Base-by-base conservation (phyloP, 1,140 invertebrate genomes). In the Brachionus manjavacas region DNA sequence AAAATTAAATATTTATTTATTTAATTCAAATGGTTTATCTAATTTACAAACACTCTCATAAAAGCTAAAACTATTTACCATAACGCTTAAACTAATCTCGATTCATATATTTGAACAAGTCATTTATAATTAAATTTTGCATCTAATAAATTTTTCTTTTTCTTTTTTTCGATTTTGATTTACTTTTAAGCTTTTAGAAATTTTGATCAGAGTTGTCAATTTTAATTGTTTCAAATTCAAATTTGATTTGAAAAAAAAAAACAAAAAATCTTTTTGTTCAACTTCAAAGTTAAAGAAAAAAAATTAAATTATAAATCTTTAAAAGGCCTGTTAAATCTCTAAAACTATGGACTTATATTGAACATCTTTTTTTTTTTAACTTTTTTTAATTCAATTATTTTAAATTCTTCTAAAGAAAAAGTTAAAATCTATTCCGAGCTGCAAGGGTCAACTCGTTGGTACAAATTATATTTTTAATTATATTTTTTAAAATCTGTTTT, bases 1-100 rank as follows among this genome's bases (percentile, higher is more conserved):
- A 49, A 46, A 76, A 16, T 52, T 16, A 55, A 81, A 74, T 31
- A 46, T 78, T 76, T 16, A 84, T 43, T 16, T 23, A 83, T 70
- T 31, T 20, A 66, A 31, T 41, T 55, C 6, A 35, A 35, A 35
- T 35, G 23, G 25, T 52, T 46, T 60, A 76, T 28, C 31, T 78
- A 60, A 25, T 14, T 60, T 55, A 39, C 70, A 46, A 20, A 64
- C 70, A 85, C 52, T 60, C 52, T 60, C 52, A 60, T 60, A 23
- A 20, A 55, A 55, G 52, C 52, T 8, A 16, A 23, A 60, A 60
- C 23, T 60, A 60, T 60, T 60, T 60, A 20, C 20, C 52, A 9
- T 20, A 60, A 60, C 6, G n/a, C 16, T 60, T 23, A 60, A 60
- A 60, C 11, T 20, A 60, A 60, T 60, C 52, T 60, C n/a, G n/a